Evolutionary conservation across 2,797 vertebrate genomes (phyloP).

Genomic region (Coreius guichenoti): DNA sequence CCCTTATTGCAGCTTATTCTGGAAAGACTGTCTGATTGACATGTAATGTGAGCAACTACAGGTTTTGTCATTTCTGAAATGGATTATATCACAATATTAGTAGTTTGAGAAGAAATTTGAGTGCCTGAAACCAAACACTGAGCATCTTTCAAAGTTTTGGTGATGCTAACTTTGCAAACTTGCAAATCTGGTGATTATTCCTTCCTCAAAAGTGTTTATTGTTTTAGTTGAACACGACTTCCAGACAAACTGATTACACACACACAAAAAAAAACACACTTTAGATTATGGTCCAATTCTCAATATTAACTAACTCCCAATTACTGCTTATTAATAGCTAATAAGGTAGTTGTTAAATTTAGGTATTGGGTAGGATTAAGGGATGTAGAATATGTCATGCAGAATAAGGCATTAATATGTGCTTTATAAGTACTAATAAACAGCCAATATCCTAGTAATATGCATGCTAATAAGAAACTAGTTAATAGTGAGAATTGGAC

Average conservation of each 20-base stretch:
- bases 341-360: too few relatives aligned
- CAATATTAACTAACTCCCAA: too few relatives aligned
- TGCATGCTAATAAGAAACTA: too few relatives aligned
- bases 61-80: background rate
- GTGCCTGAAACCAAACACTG: background rate
- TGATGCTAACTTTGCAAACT: background rate
- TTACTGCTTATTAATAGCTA: too few relatives aligned
- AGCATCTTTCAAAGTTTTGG: background rate
- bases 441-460: too few relatives aligned
- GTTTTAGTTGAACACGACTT: background rate
- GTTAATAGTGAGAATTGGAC: too few relatives aligned
- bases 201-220: background rate
- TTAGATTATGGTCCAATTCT: too few relatives aligned
- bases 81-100: background rate
- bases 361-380: too few relatives aligned
- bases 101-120: background rate
- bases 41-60: background rate
- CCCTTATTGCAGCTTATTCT: background rate
- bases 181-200: background rate
- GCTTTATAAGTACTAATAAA: too few relatives aligned
- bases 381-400: too few relatives aligned
- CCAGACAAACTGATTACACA: background rate
- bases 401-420: too few relatives aligned
- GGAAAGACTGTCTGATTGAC: background rate
- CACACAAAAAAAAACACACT: too few relatives aligned